Conservation (phyloP, 2,888 invertebrate species). For the Orthosia gracilis region DNA sequence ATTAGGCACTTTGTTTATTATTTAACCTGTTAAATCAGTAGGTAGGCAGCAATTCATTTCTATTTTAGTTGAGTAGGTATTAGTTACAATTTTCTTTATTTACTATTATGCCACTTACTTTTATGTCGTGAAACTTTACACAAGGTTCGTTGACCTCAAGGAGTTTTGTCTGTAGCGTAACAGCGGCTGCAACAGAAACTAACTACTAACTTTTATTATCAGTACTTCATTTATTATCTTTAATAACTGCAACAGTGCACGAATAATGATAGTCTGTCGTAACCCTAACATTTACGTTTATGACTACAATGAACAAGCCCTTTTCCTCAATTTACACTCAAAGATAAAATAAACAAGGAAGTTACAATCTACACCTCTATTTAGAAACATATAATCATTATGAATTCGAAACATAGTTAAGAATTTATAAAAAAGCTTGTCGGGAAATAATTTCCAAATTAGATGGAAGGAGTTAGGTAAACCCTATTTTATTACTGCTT, state of each 20-base stretch:
- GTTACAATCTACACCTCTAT: slow-evolving; percentile 4
- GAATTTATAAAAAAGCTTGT: background rate
- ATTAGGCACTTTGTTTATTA: background rate
- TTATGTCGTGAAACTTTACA: background rate
- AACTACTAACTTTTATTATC: slow-evolving; percentile 37
- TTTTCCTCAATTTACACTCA: slow-evolving; percentile 40
- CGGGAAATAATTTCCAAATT: background rate
- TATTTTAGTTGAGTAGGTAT: too few relatives aligned
- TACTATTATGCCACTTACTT: background rate
- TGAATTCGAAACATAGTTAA: background rate
- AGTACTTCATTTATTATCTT: slow-evolving; percentile 38
- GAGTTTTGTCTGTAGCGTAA: slow-evolving; percentile 10
- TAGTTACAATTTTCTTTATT: background rate
- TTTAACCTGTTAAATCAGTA: background rate
- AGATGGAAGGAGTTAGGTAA: background rate
- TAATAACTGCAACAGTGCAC: slow-evolving; percentile 41
- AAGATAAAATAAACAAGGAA: slow-evolving; percentile 18
- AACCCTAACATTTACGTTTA: slow-evolving; percentile 42
- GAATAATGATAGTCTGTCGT: slow-evolving; percentile 38
- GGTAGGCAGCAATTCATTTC: too few relatives aligned
- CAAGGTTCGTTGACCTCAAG: slow-evolving; percentile 8
- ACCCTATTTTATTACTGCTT: background rate
- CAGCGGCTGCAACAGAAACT: slow-evolving; percentile 28
- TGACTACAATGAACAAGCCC: slow-evolving; percentile 32
- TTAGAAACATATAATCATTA: background rate